Conservation (phyloP, 1,140 invertebrate genomes). For the Trigoniulus corallinus region DNA sequence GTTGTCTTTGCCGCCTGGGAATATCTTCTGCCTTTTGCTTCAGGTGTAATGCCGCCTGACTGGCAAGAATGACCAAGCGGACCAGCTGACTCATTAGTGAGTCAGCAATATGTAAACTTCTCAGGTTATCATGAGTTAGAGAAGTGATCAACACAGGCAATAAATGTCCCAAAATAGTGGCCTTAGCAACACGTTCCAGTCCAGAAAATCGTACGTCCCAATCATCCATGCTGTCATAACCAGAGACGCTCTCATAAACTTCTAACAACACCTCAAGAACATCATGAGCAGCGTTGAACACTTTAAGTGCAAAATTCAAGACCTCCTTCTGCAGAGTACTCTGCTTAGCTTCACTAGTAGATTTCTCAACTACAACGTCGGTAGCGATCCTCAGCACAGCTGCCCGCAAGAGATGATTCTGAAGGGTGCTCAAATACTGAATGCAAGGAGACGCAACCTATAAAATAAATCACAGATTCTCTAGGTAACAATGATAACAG, state of each 20-base stretch:
- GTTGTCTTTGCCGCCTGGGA: no score
- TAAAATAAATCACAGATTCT: background rate
- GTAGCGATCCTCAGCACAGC: conserved; percentile 13
- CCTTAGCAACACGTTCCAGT: conserved; percentile 23
- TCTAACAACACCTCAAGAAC: conserved; percentile 20
- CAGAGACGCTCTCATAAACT: conserved; percentile 19
- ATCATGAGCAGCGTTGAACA: background rate
- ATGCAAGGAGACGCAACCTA: conserved; percentile 23
- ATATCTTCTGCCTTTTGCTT: conserved; percentile 15
- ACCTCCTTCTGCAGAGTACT: background rate
- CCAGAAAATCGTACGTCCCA: conserved; percentile 20
- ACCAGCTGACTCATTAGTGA: conserved; percentile 24
- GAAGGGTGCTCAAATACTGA: conserved; percentile 22
- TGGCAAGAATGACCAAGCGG: conserved; percentile 21
- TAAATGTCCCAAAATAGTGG: conserved; percentile 25
- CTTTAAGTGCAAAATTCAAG: background rate
- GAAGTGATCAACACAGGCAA: conserved; percentile 23
- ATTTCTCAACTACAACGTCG: background rate
- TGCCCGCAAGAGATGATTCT: conserved; percentile 20
- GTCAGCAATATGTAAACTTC: conserved; percentile 19
- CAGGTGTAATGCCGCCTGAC: conserved; percentile 17
- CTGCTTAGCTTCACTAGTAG: background rate
- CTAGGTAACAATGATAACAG: background rate
- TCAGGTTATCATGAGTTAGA: conserved; percentile 21
- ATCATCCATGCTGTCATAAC: conserved; percentile 16